A percentile compares a stretch with the other conserved stretches of the same genome.
Conservation (phyloP, 1,140 invertebrate species). For the Phymorhynchus buccinoides region DNA sequence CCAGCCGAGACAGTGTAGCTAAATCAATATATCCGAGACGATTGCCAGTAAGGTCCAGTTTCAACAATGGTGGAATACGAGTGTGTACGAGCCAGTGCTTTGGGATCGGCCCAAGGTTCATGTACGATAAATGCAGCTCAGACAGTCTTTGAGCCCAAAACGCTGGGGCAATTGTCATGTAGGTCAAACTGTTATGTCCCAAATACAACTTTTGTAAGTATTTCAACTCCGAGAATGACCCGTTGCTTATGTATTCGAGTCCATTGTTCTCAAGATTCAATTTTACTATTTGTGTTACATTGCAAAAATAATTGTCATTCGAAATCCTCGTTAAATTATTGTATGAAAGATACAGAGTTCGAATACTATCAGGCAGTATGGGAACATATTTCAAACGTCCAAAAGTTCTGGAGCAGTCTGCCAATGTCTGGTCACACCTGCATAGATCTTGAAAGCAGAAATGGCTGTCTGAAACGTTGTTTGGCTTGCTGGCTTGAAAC, state of each 20-base stretch:
- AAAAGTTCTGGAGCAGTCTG: background rate
- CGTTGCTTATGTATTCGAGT: background rate
- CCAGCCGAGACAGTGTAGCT: background rate
- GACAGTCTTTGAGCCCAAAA: background rate
- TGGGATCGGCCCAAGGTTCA: background rate
- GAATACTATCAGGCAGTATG: background rate
- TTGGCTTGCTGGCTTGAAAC: no score
- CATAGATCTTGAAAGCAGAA: background rate
- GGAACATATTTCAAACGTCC: background rate
- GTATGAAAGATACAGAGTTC: background rate
- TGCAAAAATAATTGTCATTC: background rate
- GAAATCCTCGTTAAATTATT: background rate
- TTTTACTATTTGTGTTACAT: background rate
- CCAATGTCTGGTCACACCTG: background rate
- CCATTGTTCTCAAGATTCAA: background rate
- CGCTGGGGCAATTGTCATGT: background rate
- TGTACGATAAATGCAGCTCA: background rate
- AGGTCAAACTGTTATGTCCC: no score
- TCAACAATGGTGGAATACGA: background rate
- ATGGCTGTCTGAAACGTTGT: no score
- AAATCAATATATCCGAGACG: background rate
- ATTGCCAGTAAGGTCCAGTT: background rate
- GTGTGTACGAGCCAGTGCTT: background rate
- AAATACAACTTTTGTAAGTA: background rate
- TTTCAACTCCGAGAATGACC: background rate